phyloP scores from a whole-genome alignment of 2,888 invertebrate species.

The Stictocephala bisonia region DNA sequence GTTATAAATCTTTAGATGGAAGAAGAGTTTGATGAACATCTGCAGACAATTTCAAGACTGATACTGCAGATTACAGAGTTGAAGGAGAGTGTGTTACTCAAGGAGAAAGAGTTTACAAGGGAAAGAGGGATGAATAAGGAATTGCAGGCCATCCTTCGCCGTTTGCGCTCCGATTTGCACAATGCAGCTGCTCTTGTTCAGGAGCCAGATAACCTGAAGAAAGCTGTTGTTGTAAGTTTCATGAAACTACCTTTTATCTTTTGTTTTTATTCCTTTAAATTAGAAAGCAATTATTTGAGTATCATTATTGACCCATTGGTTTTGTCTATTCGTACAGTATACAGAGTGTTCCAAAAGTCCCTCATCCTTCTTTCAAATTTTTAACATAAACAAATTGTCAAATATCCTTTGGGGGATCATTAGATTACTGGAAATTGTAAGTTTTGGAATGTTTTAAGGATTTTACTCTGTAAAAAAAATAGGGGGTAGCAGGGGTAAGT shows the following conservation, averaged over 20 bases:
- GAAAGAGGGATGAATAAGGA: conserved; percentile 73
- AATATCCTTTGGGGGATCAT: too few relatives aligned
- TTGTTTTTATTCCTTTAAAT: too few relatives aligned
- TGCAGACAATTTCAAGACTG: conserved; percentile 76
- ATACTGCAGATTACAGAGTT: conserved; percentile 82
- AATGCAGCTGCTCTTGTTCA: conserved; percentile 82
- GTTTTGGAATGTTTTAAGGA: too few relatives aligned
- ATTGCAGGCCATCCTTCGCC: conserved; percentile 74
- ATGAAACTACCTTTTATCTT: background rate
- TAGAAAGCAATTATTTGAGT: too few relatives aligned
- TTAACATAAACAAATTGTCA: too few relatives aligned
- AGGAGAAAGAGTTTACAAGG: conserved; percentile 76
- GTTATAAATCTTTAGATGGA: conserved; percentile 79
- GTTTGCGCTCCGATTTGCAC: conserved; percentile 85
- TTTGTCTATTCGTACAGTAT: too few relatives aligned
- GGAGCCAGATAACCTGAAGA: conserved; percentile 74
- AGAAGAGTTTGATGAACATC: conserved; percentile 80
- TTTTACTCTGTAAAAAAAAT: too few relatives aligned
- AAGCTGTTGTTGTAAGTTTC: conserved; percentile 65
- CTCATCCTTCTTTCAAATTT: too few relatives aligned
- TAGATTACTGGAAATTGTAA: too few relatives aligned
- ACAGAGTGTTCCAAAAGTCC: too few relatives aligned
- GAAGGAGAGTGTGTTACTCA: conserved; percentile 79
- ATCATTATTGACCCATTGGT: too few relatives aligned
- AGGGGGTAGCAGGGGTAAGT: too few relatives aligned